Conservation (phyloP, 2,113 vertebrate species). For the Corythoichthys intestinalis region DNA sequence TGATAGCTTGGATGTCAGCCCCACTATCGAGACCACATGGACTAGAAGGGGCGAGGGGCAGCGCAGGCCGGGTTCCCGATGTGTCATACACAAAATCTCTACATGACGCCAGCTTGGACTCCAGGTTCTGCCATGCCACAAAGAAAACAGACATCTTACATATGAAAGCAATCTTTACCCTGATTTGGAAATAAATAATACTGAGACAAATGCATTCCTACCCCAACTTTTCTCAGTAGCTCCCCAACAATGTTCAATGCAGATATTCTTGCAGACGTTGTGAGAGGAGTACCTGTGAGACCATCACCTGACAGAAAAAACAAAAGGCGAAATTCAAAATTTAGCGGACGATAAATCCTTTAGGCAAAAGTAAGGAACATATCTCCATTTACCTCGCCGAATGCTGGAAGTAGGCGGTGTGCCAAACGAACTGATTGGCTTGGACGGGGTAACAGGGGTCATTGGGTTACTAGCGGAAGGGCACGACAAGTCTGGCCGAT, state of each 20-base stretch:
- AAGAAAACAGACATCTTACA: not conserved
- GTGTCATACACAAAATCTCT: slow-evolving; percentile 90
- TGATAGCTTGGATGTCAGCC: slow-evolving; percentile 66
- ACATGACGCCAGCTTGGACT: slow-evolving; percentile 96
- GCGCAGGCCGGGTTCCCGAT: slow-evolving; percentile 66
- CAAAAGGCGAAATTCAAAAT: not conserved
- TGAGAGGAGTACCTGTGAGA: slow-evolving; percentile 83
- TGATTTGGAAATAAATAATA: not conserved
- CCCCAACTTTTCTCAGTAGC: slow-evolving; percentile 94
- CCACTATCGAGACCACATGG: slow-evolving; percentile 72
- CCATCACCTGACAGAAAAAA: slow-evolving; percentile 71
- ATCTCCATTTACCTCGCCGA: slow-evolving; percentile 73
- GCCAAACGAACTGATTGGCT: slow-evolving; percentile 59
- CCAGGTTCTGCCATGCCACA: slow-evolving; percentile 79
- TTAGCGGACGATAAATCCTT: not conserved
- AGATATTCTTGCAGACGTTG: slow-evolving; percentile 92
- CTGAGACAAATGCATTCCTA: slow-evolving; percentile 61
- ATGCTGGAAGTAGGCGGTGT: slow-evolving; percentile 75
- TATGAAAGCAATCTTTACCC: not conserved
- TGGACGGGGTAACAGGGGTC: slow-evolving; percentile 71
- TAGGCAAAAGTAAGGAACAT: not conserved
- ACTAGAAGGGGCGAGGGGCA: slow-evolving; percentile 55
- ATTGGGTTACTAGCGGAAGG: slow-evolving; percentile 66
- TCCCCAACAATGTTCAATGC: slow-evolving; percentile 96
- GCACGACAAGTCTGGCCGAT: slow-evolving; percentile 74